Base-by-base conservation (phyloP, 2,888 invertebrate species). In the Pseudococcus viburni region DNA sequence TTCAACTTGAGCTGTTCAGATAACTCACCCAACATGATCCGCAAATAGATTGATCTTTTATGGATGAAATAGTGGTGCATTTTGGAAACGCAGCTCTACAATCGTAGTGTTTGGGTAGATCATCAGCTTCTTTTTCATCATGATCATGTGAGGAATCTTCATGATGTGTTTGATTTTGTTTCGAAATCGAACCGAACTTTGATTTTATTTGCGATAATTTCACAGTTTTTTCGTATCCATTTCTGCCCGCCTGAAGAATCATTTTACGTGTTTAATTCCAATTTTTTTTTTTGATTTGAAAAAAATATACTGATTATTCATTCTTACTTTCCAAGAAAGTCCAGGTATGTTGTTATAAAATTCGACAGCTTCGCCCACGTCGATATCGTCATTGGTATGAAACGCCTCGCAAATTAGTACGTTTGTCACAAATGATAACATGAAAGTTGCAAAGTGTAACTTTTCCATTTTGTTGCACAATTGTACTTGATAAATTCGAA, bases 1-100 rank as follows among this genome's bases (percentile, higher is more conserved):
- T n/a, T n/a, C n/a, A n/a, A n/a, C n/a, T n/a, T n/a, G n/a, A n/a
- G n/a, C n/a, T 33, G 3, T 33, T 33, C 26, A 33, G 3, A 33
- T n/a, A 33, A 90, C 90, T 90, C 91, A 94, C 94, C 94, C 94
- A 94, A 91, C 98, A 98, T 64, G 97, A 97, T 46, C 98, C 98
- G 91, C 98, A 98, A 19, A 96, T 95, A 17, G 96, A 96, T 91
- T 97, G 97, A 92, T 97, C 96, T 90, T 96, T 93, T 89, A 97
- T 94, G 17, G 96, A 96, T 86, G 93, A 93, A 90, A 98, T 94
- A 12, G 97, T 96, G 0, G 96, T 96, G 91, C 98, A 98, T 90
- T 96, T 91, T 0, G 96, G 94, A 97, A 97, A 98, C 89, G 95
- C 93, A 86, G 93, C 92, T 59, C 97, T 93, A 0, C 97, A 92